Evolutionary conservation across 1,140 invertebrate genomes (phyloP).

Genomic region (Brachionus manjavacas): DNA sequence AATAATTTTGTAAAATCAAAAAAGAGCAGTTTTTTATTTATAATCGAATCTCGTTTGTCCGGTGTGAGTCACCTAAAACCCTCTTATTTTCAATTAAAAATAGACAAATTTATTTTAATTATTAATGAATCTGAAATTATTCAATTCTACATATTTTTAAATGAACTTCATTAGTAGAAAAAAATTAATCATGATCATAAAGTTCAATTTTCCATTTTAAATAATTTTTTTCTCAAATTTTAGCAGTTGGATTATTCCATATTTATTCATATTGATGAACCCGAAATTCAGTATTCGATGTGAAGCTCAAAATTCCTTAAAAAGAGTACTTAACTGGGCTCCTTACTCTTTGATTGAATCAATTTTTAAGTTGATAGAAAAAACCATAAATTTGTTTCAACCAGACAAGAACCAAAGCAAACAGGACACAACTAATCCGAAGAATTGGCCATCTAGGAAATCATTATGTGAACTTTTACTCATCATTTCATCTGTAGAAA

Average conservation of each 20-base stretch:
- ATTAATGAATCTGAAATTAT: too few relatives aligned
- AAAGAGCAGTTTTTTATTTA: too few relatives aligned
- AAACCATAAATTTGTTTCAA: neutral
- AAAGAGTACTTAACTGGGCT: neutral
- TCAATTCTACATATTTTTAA: too few relatives aligned
- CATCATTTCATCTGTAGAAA: neutral
- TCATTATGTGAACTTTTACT: neutral
- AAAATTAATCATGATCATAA: too few relatives aligned
- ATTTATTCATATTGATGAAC: neutral
- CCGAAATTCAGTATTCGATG: neutral
- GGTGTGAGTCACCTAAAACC: too few relatives aligned
- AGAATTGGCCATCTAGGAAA: conserved; percentile 10
- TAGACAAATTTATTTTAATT: too few relatives aligned
- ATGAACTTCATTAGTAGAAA: too few relatives aligned
- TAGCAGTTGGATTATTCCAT: neutral
- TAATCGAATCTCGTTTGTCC: too few relatives aligned
- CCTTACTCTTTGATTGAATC: neutral
- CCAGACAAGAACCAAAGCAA: too few relatives aligned
- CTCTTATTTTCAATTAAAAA: too few relatives aligned
- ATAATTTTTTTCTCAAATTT: neutral
- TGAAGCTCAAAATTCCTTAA: neutral
- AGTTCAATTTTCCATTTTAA: too few relatives aligned
- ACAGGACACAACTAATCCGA: neutral
- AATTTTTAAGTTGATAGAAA: neutral
- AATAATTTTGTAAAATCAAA: too few relatives aligned